Evolutionary conservation across 2,888 invertebrate genomes (phyloP).

Genomic region (Labia minor): DNA sequence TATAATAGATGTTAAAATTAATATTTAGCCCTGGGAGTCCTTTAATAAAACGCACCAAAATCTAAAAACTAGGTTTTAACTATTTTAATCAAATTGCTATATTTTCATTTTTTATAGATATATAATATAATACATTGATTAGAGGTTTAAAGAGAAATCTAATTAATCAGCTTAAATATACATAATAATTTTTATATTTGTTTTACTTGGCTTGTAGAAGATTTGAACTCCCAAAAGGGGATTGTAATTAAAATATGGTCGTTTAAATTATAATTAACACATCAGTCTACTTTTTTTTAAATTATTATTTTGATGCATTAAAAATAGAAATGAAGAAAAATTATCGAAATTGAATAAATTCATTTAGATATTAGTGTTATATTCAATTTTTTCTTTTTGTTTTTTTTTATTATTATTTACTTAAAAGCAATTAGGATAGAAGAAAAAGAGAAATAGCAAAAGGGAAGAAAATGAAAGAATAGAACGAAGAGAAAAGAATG

Average conservation of each 20-base stretch:
- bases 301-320: too few species aligned
- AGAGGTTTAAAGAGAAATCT: not conserved
- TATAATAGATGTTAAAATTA: too few species aligned
- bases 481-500: not conserved
- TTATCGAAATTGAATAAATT: too few species aligned
- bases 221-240: not conserved
- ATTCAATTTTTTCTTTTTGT: too few species aligned
- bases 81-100: not conserved
- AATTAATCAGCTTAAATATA: not conserved
- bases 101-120: too few species aligned
- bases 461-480: not conserved
- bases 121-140: too few species aligned
- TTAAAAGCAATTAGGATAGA: not conserved
- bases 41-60: conserved; percentile 13
- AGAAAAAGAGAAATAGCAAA: not conserved
- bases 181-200: not conserved
- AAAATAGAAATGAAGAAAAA: too few species aligned
- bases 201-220: not conserved
- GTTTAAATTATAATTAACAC: too few species aligned
- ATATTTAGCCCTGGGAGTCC: not conserved
- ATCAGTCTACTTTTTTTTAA: too few species aligned
- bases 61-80: not conserved
- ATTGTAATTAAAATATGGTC: not conserved
- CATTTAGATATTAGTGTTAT: too few species aligned
- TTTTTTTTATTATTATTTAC: not conserved